Evolutionary conservation across 2,888 invertebrate species (phyloP).

Genomic region (Protula sp.): DNA sequence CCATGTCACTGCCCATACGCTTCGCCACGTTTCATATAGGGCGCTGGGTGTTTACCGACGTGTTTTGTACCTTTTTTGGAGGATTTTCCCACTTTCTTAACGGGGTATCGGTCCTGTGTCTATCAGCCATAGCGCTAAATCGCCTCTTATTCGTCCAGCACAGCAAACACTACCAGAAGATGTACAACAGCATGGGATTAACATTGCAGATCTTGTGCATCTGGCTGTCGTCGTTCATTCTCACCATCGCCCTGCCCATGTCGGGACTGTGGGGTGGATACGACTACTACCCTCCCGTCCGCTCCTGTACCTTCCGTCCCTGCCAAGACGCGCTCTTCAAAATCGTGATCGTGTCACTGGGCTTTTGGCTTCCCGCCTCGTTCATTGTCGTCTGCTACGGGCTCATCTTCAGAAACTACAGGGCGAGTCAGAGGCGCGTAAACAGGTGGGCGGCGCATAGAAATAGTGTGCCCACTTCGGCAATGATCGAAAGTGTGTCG

Average conservation of each 20-base stretch:
- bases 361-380: not conserved
- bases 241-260: not conserved
- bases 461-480: not conserved
- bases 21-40: not conserved
- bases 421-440: not conserved
- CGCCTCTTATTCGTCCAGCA: not conserved
- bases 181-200: not conserved
- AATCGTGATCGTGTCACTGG: not conserved
- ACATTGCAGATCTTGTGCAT: not conserved
- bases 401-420: slow-evolving; percentile 1
- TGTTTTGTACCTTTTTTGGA: not conserved
- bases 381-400: slow-evolving; percentile 6
- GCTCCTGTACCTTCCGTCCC: slow-evolving; percentile 1
- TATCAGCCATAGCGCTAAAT: slow-evolving; percentile 2
- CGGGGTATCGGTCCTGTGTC: not conserved
- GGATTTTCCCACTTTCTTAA: not conserved
- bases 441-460: not conserved
- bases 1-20: slow-evolving; percentile 1
- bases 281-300: not conserved
- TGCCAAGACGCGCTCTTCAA: not conserved
- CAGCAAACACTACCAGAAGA: not conserved
- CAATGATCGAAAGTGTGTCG: no score
- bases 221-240: not conserved
- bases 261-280: not conserved
- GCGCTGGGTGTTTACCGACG: not conserved